Percentiles rank a stretch among this genome's conserved stretches.
Evolutionary conservation across 2,797 vertebrate genomes (phyloP).

Genomic region (Garrulus glandarius): DNA sequence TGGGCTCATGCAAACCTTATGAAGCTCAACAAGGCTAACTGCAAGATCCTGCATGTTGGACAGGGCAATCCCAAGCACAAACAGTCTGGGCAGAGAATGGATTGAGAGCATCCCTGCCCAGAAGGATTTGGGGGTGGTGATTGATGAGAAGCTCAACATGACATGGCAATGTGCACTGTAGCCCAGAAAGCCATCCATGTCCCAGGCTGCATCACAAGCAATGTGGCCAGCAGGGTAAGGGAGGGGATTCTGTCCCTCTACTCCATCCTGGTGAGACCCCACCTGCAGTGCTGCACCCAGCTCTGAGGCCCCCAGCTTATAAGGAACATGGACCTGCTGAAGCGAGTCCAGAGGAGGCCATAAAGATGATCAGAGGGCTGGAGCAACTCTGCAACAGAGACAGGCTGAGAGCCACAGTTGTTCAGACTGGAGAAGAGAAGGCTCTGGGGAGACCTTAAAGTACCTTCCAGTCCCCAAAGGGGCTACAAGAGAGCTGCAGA

Average conservation of each 20-base stretch:
- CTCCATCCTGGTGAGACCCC: neutral
- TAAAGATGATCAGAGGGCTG: neutral
- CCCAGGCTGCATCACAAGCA: neutral
- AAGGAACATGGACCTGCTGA: neutral
- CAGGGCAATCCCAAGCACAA: neutral
- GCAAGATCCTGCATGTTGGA: neutral
- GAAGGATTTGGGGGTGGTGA: neutral
- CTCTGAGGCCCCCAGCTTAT: neutral
- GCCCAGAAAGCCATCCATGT: neutral
- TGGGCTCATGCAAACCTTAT: no score
- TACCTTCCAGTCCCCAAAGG: neutral
- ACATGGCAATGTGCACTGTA: no score
- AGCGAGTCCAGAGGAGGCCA: rapidly evolving
- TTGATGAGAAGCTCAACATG: rapidly evolving
- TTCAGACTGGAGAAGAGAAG: neutral
- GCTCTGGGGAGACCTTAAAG: neutral
- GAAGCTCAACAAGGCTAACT: neutral
- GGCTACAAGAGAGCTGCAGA: neutral
- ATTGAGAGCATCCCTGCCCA: neutral
- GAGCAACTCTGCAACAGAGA: neutral
- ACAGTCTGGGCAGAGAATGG: neutral
- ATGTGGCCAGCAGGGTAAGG: rapidly evolving
- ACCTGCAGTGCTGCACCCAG: neutral
- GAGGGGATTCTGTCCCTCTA: neutral
- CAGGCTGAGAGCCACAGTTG: neutral